A percentile compares a stretch with the other conserved stretches of the same genome.
phyloP scores from a whole-genome alignment of 2,797 vertebrate species.

The Chelidonichthys spinosus region DNA sequence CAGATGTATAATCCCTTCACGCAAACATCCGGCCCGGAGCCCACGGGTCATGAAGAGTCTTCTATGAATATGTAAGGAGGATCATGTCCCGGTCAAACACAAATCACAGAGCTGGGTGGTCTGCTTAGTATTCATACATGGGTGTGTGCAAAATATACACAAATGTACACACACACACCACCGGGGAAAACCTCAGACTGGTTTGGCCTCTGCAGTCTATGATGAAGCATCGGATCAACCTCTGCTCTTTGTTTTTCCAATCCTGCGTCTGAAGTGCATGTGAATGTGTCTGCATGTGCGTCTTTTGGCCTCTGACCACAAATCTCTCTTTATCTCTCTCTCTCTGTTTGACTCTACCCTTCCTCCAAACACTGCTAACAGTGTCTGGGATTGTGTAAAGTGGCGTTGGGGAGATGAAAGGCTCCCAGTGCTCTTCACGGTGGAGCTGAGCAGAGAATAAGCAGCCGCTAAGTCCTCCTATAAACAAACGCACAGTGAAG shows the following conservation, averaged over 20 bases:
- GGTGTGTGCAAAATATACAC: conserved; percentile 39
- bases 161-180: conserved; percentile 33
- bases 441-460: conserved; percentile 84
- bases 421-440: conserved; percentile 70
- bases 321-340: conserved; percentile 66
- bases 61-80: conserved; percentile 49
- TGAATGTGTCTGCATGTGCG: conserved; percentile 21
- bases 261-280: conserved; percentile 53
- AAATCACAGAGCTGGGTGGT: conserved; percentile 67
- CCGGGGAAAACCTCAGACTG: conserved; percentile 54
- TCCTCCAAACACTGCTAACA: conserved; percentile 64
- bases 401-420: conserved; percentile 79
- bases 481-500: conserved; percentile 82
- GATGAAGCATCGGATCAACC: conserved; percentile 69
- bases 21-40: conserved; percentile 22
- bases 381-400: conserved; percentile 64
- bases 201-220: conserved; percentile 33
- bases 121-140: conserved; percentile 55
- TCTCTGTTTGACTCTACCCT: conserved; percentile 50
- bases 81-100: conserved; percentile 59
- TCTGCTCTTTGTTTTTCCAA: conserved; percentile 61
- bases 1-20: conserved; percentile 18
- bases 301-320: conserved; percentile 61
- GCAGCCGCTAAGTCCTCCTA: conserved; percentile 71
- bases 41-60: conserved; percentile 56